phyloP scores from a whole-genome alignment of 2,113 vertebrate species.

The Dinomys branickii region DNA sequence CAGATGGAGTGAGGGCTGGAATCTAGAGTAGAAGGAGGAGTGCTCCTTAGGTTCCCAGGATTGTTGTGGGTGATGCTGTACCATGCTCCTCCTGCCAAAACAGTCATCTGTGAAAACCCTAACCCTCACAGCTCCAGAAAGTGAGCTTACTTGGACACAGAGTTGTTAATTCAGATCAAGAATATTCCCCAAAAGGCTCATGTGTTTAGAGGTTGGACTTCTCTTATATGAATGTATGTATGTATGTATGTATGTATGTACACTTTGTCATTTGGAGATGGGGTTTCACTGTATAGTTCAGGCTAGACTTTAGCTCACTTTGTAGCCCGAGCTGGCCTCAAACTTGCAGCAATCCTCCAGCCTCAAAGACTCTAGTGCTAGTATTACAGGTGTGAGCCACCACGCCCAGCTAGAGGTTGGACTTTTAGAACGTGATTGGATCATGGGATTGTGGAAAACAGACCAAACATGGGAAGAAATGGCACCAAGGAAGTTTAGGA shows the following conservation, averaged over 20 bases:
- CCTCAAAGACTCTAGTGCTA: not conserved
- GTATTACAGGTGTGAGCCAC: not conserved
- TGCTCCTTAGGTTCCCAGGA: not conserved
- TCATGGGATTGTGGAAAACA: not conserved
- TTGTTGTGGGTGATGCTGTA: not conserved
- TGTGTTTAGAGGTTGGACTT: not conserved
- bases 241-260: too few relatives aligned
- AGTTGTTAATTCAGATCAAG: not conserved
- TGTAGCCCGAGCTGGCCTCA: too few relatives aligned
- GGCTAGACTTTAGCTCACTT: too few relatives aligned
- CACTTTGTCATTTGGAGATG: not conserved
- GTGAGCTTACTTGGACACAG: not conserved
- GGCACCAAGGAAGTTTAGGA: too few relatives aligned
- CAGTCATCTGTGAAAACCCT: not conserved
- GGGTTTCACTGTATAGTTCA: too few relatives aligned
- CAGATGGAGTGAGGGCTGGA: accelerated
- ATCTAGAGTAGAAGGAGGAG: accelerated
- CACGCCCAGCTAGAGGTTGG: not conserved
- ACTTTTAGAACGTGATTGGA: not conserved
- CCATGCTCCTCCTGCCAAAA: not conserved
- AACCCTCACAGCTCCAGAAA: too few relatives aligned
- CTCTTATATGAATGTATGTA: too few relatives aligned
- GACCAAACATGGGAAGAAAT: too few relatives aligned
- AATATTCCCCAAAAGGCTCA: not conserved
- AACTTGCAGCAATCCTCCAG: not conserved